Conservation (phyloP, 1,140 invertebrate species). For the Antheraea mylitta region DNA sequence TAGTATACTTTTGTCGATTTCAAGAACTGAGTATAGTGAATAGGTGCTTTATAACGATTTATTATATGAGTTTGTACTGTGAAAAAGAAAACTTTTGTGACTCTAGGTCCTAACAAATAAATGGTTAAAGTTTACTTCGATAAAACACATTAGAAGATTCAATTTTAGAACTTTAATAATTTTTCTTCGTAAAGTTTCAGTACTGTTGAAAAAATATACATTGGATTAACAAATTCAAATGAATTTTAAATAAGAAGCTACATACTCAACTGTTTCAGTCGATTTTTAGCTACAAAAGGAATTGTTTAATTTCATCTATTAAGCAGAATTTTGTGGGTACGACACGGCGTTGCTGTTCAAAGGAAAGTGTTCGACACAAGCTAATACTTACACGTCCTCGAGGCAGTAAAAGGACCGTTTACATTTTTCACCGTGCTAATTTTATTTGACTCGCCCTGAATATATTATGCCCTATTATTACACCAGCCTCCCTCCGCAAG, state of each 20-base stretch:
- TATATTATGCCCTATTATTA: slow-evolving; percentile 76
- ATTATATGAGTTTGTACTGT: slow-evolving; percentile 25
- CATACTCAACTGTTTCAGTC: slow-evolving; percentile 1
- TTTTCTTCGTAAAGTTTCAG: background rate
- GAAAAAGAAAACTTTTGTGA: slow-evolving; percentile 30
- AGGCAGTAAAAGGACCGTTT: slow-evolving; percentile 68
- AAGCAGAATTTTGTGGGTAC: slow-evolving; percentile 12
- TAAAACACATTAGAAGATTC: slow-evolving; percentile 24
- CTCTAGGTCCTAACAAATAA: slow-evolving; percentile 29
- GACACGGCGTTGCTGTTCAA: slow-evolving; percentile 23
- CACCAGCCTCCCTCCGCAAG: slow-evolving; percentile 52
- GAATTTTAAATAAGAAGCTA: background rate
- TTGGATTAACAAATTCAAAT: background rate
- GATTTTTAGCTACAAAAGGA: slow-evolving; percentile 4
- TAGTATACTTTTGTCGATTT: background rate
- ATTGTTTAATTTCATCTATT: slow-evolving; percentile 7
- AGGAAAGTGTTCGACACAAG: slow-evolving; percentile 30
- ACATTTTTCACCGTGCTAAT: slow-evolving; percentile 78
- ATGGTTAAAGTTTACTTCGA: slow-evolving; percentile 27
- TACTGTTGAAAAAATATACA: background rate
- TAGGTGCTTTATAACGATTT: slow-evolving; percentile 28
- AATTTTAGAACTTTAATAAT: slow-evolving; percentile 1
- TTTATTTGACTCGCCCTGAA: slow-evolving; percentile 76
- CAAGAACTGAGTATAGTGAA: background rate
- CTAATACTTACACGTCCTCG: slow-evolving; percentile 72